A percentile compares a stretch with the other conserved stretches of the same genome.
Conservation (phyloP, 2,888 invertebrate species). For the Mactromeris polynyma region DNA sequence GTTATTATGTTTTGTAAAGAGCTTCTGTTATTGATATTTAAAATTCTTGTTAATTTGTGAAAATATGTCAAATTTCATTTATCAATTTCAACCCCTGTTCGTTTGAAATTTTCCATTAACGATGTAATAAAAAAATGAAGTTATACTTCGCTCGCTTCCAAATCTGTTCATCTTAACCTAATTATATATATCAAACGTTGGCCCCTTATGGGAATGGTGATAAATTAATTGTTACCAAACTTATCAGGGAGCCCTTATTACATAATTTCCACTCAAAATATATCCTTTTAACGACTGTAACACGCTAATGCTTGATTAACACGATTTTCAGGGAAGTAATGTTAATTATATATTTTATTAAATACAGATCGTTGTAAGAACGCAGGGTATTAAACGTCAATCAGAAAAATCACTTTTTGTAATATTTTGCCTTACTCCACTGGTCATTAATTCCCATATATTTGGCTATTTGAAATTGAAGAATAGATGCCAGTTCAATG, state of each 20-base stretch:
- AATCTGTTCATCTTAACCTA: conserved; percentile 9
- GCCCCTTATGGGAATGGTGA: background rate
- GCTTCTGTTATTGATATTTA: conserved; percentile 41
- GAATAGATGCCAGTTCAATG: too few relatives aligned
- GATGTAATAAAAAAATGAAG: background rate
- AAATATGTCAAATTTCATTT: conserved; percentile 51
- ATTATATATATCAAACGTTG: background rate
- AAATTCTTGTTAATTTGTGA: conserved; percentile 51
- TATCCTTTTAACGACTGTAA: background rate
- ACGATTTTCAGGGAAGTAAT: background rate
- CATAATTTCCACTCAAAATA: background rate
- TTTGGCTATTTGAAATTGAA: too few relatives aligned
- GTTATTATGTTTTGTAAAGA: conserved; percentile 34
- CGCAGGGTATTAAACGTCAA: background rate
- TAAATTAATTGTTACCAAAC: background rate
- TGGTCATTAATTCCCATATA: too few relatives aligned
- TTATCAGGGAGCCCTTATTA: background rate
- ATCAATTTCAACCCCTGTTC: conserved; percentile 38
- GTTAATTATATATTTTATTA: background rate
- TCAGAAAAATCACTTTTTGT: background rate
- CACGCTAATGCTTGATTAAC: background rate
- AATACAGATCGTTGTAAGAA: too few relatives aligned
- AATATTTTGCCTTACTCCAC: too few relatives aligned
- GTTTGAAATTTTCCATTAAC: conserved; percentile 22
- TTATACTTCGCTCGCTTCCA: conserved; percentile 5